Evolutionary conservation across 2,113 vertebrate genomes (phyloP).

Genomic region (Osmerus eperlanus): DNA sequence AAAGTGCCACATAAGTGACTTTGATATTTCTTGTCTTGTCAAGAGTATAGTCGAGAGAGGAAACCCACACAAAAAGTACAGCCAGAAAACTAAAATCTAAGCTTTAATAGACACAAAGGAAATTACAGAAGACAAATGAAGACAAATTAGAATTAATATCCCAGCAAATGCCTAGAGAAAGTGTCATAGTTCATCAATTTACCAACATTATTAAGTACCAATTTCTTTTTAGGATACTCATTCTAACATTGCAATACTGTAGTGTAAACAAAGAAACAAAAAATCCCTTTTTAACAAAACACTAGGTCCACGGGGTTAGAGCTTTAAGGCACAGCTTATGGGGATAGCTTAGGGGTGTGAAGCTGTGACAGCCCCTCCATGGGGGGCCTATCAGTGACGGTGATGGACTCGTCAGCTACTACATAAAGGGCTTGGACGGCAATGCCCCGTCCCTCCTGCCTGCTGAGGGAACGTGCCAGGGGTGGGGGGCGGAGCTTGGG

Average conservation of each 20-base stretch:
- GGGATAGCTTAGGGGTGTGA: not conserved
- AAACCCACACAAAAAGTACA: slow-evolving; percentile 64
- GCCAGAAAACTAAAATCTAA: slow-evolving; percentile 59
- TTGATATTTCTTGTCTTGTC: slow-evolving; percentile 34
- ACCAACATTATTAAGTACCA: slow-evolving; percentile 28
- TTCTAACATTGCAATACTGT: slow-evolving; percentile 33
- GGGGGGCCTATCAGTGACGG: slow-evolving; percentile 66
- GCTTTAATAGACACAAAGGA: slow-evolving; percentile 64
- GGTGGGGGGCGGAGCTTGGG: slow-evolving; percentile 48
- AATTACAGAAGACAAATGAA: slow-evolving; percentile 48
- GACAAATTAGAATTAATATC: not conserved
- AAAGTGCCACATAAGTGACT: slow-evolving; percentile 21
- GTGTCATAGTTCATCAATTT: slow-evolving; percentile 16
- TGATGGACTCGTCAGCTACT: slow-evolving; percentile 72
- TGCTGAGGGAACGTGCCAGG: slow-evolving; percentile 60
- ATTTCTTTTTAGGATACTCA: slow-evolving; percentile 27
- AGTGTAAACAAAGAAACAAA: slow-evolving; percentile 15
- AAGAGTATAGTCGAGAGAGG: slow-evolving; percentile 42
- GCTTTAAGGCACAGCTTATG: not conserved
- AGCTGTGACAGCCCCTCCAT: slow-evolving; percentile 44
- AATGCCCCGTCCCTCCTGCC: slow-evolving; percentile 67
- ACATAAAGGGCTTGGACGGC: slow-evolving; percentile 70
- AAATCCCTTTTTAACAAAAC: no score
- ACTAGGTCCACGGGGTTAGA: not conserved
- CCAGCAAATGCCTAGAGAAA: slow-evolving; percentile 15